Percentiles rank a stretch among this genome's conserved stretches.
These are phyloP conservation scores for Chirona hameri DNA, from an alignment of 2,888 invertebrate genomes.

Conservation along the genomic window DNA sequence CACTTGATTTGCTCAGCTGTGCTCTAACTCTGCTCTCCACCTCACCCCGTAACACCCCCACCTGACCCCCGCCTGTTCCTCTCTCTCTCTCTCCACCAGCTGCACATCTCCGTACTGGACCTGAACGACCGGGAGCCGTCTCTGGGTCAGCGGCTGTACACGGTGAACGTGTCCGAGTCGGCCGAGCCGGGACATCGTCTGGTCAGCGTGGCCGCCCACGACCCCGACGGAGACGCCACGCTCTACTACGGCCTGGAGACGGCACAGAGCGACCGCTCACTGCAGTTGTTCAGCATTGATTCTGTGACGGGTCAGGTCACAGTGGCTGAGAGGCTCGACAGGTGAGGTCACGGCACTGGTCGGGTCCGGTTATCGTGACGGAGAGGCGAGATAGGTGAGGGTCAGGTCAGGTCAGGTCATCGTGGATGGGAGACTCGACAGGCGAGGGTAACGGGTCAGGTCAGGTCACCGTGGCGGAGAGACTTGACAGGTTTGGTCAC, in stretches of 20 bases:
- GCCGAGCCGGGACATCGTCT: background rate
- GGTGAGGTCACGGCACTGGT: background rate
- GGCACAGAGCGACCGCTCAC: background rate
- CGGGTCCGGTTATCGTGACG: background rate
- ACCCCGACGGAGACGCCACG: background rate
- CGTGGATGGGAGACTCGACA: background rate
- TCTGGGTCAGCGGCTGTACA: constrained; percentile 45
- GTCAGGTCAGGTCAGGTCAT: background rate
- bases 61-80: too few relatives aligned
- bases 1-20: too few relatives aligned
- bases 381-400: background rate
- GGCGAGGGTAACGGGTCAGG: background rate
- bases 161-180: constrained; percentile 14
- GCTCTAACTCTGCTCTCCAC: too few relatives aligned
- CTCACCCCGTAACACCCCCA: too few relatives aligned
- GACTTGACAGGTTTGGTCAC: too few relatives aligned
- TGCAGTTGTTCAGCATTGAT: background rate
- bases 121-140: constrained; percentile 79
- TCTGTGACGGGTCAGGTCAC: background rate
- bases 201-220: background rate
- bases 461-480: background rate
- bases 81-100: constrained; percentile 50
- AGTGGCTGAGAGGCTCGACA: background rate
- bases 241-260: background rate
- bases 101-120: constrained; percentile 83